Percentiles rank a stretch among this genome's conserved stretches.
Conservation (phyloP, 2,888 invertebrate genomes). For the Thymelicus acteon region DNA sequence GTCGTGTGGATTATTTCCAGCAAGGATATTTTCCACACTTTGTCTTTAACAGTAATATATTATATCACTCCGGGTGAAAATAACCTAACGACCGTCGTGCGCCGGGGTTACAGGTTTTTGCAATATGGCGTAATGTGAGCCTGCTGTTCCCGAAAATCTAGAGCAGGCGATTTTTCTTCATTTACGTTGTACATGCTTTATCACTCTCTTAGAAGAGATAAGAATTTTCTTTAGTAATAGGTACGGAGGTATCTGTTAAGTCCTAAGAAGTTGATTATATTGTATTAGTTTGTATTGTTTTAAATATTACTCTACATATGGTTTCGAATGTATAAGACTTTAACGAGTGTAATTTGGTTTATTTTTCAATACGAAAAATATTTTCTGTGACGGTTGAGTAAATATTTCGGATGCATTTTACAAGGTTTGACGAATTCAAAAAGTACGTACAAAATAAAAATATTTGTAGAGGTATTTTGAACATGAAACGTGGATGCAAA, state of each 20-base stretch:
- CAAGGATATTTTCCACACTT: conserved; percentile 1
- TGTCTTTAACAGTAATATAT: background rate
- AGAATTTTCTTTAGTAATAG: background rate
- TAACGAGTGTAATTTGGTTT: background rate
- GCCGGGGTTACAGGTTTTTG: background rate
- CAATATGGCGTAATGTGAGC: conserved; percentile 15
- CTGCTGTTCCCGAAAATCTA: conserved; percentile 16
- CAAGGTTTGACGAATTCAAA: background rate
- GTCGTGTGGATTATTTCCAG: conserved; percentile 17
- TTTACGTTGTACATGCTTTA: conserved; percentile 17
- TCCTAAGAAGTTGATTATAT: too few species aligned
- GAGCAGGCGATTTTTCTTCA: conserved; percentile 3
- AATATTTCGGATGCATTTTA: background rate
- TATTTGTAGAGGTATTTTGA: background rate
- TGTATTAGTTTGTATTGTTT: too few species aligned
- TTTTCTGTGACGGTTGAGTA: background rate
- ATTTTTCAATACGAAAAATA: background rate
- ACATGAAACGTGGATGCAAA: conserved; percentile 1
- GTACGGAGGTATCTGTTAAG: too few species aligned
- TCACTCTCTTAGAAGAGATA: conserved; percentile 1
- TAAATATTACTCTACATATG: too few species aligned
- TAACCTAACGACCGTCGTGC: conserved; percentile 4
- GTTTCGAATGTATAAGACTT: too few species aligned
- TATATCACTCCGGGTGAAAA: background rate
- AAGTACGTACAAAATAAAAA: background rate